Evolutionary conservation across 2,113 vertebrate genomes (phyloP).

Genomic region (Ginglymostoma cirratum): DNA sequence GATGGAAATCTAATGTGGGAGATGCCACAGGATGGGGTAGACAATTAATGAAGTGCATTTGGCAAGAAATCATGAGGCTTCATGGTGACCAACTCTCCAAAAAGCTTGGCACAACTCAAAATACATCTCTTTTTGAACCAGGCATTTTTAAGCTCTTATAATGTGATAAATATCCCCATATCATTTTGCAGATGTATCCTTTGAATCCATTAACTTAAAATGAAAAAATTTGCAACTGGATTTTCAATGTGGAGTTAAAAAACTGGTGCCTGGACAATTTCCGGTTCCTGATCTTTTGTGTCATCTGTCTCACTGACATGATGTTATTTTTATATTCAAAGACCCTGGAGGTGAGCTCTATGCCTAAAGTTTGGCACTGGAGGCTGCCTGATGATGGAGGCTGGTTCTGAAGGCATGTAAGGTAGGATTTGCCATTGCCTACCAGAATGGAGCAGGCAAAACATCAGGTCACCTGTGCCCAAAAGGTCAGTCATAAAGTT

Average conservation of each 20-base stretch:
- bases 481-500: background rate
- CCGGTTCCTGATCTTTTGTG: background rate
- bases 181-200: background rate
- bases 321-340: background rate
- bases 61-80: no score
- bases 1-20: no score
- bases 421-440: no score
- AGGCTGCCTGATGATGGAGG: no score
- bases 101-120: no score
- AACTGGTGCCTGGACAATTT: background rate
- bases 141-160: background rate
- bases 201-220: background rate
- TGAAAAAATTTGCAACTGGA: background rate
- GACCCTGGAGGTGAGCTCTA: background rate
- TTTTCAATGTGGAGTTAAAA: background rate
- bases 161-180: background rate
- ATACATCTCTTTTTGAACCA: background rate
- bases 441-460: background rate
- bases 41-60: no score
- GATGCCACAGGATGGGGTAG: no score
- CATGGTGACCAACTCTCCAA: no score
- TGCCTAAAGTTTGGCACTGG: background rate
- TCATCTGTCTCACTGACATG: background rate
- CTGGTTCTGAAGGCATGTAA: background rate
- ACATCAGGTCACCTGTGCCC: no score